Conservation (phyloP, 2,888 invertebrate species). For the Aspidiotus rigidus region DNA sequence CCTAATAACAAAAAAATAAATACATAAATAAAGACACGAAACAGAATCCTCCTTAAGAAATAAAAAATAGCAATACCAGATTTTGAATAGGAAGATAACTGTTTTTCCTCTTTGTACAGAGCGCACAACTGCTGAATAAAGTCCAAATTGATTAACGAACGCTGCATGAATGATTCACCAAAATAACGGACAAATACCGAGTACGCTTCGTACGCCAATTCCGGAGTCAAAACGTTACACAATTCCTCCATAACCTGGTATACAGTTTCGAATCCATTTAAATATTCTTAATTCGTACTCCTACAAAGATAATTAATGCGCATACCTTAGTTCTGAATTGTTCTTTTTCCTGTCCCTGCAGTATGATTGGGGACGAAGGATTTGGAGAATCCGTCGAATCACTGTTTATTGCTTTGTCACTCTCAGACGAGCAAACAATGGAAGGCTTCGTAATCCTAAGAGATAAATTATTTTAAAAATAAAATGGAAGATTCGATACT, state of each 20-base stretch:
- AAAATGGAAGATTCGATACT: not conserved
- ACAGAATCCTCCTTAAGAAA: not conserved
- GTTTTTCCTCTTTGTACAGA: constrained; percentile 55
- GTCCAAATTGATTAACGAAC: constrained; percentile 65
- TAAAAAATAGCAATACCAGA: constrained; percentile 34
- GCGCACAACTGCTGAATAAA: constrained; percentile 68
- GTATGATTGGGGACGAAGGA: constrained; percentile 49
- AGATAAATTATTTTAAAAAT: not conserved
- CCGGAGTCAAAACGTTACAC: constrained; percentile 65
- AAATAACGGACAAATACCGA: constrained; percentile 58
- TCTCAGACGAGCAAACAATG: constrained; percentile 9
- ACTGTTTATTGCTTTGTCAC: constrained; percentile 38
- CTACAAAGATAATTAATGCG: not conserved
- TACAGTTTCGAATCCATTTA: not conserved
- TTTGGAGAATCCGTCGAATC: constrained; percentile 54
- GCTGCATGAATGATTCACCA: constrained; percentile 60
- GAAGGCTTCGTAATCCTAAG: constrained; percentile 12
- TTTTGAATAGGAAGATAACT: constrained; percentile 38
- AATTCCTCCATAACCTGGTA: constrained; percentile 49
- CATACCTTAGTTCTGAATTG: constrained; percentile 35
- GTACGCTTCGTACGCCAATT: constrained; percentile 76
- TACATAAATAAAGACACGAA: not conserved
- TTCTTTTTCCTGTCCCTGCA: constrained; percentile 27
- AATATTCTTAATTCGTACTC: not conserved
- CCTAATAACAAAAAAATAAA: not conserved